phyloP scores from a whole-genome alignment of 92 coral and sea anemone species.

The Porites evermanni region DNA sequence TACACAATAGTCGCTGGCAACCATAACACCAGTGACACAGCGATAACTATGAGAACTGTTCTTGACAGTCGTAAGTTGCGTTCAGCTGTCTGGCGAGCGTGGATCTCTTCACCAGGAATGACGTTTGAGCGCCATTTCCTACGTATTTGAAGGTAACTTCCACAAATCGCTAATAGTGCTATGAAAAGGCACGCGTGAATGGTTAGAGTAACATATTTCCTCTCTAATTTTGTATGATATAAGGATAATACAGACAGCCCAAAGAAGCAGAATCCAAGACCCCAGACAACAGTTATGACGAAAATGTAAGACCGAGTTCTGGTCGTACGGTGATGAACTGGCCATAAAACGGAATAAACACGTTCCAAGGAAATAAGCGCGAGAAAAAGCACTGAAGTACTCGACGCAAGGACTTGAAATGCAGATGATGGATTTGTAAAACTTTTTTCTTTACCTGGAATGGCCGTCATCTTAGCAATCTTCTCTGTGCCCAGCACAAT shows the following conservation, averaged over 20 bases:
- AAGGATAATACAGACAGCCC: not conserved
- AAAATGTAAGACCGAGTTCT: not conserved
- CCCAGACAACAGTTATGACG: not conserved
- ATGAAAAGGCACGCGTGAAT: not conserved
- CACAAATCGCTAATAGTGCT: not conserved
- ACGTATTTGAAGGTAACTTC: not conserved
- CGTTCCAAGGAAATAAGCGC: constrained; percentile 9
- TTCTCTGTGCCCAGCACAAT: not conserved
- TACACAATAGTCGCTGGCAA: constrained; percentile 9
- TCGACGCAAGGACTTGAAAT: not conserved
- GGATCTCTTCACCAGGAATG: not conserved
- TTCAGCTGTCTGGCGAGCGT: not conserved
- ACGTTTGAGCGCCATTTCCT: not conserved
- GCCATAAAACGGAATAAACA: constrained; percentile 1
- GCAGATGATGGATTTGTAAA: not conserved
- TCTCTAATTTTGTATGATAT: not conserved
- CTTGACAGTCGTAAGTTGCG: constrained; percentile 9
- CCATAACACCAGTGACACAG: constrained; percentile 17
- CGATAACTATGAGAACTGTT: not conserved
- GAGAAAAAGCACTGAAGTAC: not conserved
- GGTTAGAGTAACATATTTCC: not conserved
- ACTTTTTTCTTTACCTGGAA: not conserved
- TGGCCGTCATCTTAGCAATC: not conserved
- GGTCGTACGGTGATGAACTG: not conserved
- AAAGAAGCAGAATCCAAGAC: not conserved